Base-by-base conservation (phyloP, 2,113 vertebrate species). In the Pedionomus torquatus region DNA sequence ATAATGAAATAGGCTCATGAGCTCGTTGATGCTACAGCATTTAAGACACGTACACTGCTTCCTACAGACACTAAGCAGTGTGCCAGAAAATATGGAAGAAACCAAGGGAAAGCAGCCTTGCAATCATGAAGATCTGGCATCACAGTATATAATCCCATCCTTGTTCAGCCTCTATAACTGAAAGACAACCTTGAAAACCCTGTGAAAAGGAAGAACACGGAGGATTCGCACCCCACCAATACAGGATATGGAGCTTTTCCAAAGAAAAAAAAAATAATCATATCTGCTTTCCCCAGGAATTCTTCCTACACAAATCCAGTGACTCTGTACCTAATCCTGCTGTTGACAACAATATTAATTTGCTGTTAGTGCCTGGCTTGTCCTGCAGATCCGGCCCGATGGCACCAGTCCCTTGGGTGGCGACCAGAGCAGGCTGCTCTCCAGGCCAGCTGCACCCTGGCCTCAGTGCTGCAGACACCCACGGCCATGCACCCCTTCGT, bases 401-500 rank as follows among this genome's bases (percentile, higher is more conserved):
- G 7, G 71, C 77, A 84, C n/a, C 71, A 60, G 64, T 83, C 88
- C 88, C 79, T 1, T 8, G 85, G 90, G 90, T 79, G 77, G 48
- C 0, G 2, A 35, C 64, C 86, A 83, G 64, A 51, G 1, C 70
- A 46, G 57, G 78, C 92, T 83, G 78, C 77, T 79, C 44, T 68
- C 57, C 0, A 0, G 8, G 8, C 18, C 37, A 13, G 64, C 23
- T 83, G 76, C 80, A 48, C 1, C 2, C 11, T 1, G 0, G 46
- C 26, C 9, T 51, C 25, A 33, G 24, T 21, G 48, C 43, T 39
- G 61, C 91, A 92, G 6, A 49, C 64, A 51, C 68, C 41, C 80
- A 46, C 9, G 0, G 3, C 92, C 87, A 24, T 2, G 12, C 54
- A 19, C 54, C 25, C 54, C 23, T 23, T 35, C 0, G 1, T 2